Evolutionary conservation across 2,797 vertebrate species (phyloP), one percentile per base, ranked within the genome.

Genomic region (Todus mexicanus): DNA sequence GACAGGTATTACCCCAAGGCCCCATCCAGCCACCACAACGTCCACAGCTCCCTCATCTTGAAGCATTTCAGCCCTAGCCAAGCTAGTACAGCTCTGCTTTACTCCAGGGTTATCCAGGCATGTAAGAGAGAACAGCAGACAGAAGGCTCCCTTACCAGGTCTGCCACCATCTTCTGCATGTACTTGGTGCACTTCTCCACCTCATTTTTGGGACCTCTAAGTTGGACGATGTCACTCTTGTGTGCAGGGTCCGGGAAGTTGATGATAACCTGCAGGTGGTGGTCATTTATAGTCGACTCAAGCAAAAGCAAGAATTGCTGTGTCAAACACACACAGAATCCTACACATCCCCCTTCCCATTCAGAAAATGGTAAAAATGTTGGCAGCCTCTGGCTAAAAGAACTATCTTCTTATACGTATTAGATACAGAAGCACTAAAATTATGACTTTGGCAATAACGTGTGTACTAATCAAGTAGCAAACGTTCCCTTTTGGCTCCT

Each of bases 121-220:
- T 0, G 9, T 7, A 66, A 76, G 10, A 84, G 11, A 89, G 31
- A 87, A 84, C 1, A 64, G 23, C 8, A 61, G 19, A 13, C 2
- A 14, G 25, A 37, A 16, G 11, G 11, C 13, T 19, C 21, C 90
- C 79, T 97, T 97, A 98, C 98, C 99, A 99, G 98, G 90, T 99
- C 99, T 91, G 98, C 98, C 96, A 99, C 99, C 91, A 99, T 98
- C 98, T 99, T 99, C 93, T 98, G 98, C 98, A 99, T 99, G 95
- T 99, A 99, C 78, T 99, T 99, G 8, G 98, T 97, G 92, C 99
- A 99, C 96, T 99, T 99, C 83, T 99, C 99, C 96, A 99, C 99
- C 84, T 99, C 99, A 2, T 98, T 99, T 95, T 99, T 98, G 45
- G 99, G 99, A 37, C 99, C 99, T 92, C 99, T 96, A 45, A 99